Evolutionary conservation across 1,140 invertebrate genomes (phyloP).

Genomic region (Euschistus heros): DNA sequence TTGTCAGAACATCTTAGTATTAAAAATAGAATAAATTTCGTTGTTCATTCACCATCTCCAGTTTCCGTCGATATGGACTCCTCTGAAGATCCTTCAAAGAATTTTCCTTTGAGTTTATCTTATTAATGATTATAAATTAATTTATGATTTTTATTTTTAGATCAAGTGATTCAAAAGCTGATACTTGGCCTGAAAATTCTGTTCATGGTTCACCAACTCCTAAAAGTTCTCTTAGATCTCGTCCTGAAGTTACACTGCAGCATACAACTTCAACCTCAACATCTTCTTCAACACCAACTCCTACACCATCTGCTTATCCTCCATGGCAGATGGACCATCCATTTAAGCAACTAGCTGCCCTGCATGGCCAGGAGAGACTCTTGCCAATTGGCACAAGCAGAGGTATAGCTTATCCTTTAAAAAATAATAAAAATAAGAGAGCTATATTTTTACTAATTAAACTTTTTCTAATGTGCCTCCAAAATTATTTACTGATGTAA

Average conservation of each 20-base stretch:
- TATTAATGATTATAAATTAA: no score
- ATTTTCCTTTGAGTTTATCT: no score
- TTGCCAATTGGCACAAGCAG: slow-evolving; percentile 45
- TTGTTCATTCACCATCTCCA: no score
- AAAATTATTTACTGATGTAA: no score
- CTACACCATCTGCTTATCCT: slow-evolving; percentile 30
- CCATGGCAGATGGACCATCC: slow-evolving; percentile 34
- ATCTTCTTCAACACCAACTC: slow-evolving; percentile 41
- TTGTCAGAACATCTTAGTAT: no score
- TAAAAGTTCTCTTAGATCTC: slow-evolving; percentile 17
- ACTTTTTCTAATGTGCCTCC: no score
- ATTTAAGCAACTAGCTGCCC: slow-evolving; percentile 30
- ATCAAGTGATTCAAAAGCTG: not conserved
- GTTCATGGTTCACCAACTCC: slow-evolving; percentile 18
- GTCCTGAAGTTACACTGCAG: slow-evolving; percentile 16
- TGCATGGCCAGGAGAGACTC: slow-evolving; percentile 41
- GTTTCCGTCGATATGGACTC: no score
- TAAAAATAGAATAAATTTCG: no score
- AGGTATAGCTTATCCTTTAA: slow-evolving; percentile 32
- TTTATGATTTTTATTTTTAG: no score
- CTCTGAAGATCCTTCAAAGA: no score
- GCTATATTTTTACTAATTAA: not conserved
- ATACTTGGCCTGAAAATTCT: slow-evolving; percentile 21
- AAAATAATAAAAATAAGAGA: not conserved
- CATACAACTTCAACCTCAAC: slow-evolving; percentile 39